phyloP scores from a whole-genome alignment of 2,797 vertebrate species.

The Manis crassicaudata region DNA sequence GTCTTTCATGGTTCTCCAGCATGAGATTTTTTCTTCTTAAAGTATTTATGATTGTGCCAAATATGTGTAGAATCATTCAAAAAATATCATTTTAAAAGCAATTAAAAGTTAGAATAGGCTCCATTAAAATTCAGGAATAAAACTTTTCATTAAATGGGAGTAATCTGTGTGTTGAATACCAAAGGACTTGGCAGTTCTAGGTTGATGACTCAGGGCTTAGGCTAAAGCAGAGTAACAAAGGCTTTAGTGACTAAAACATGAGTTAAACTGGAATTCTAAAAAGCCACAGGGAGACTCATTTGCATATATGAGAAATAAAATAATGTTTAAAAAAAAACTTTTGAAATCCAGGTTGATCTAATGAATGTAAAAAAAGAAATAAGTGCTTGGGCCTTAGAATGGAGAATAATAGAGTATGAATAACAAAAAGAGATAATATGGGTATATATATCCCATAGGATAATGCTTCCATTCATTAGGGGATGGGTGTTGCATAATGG shows the following conservation, averaged over 20 bases:
- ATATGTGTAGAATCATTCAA: slow-evolving; percentile 49
- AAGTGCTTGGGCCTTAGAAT: slow-evolving; percentile 4
- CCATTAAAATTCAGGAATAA: slow-evolving; percentile 72
- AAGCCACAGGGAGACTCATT: slow-evolving; percentile 30
- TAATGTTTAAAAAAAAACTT: not conserved
- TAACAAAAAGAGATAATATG: slow-evolving; percentile 24
- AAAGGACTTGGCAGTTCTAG: slow-evolving; percentile 39
- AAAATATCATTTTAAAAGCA: slow-evolving; percentile 65
- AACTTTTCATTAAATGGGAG: slow-evolving; percentile 63
- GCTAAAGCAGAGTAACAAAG: slow-evolving; percentile 32
- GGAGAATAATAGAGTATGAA: not conserved
- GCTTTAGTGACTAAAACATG: slow-evolving; percentile 42
- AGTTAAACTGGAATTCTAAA: slow-evolving; percentile 55
- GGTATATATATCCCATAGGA: not conserved
- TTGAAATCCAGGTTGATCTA: slow-evolving; percentile 51
- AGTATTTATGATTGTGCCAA: slow-evolving; percentile 73
- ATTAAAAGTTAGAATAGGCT: slow-evolving; percentile 62
- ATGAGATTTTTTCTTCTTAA: slow-evolving; percentile 65
- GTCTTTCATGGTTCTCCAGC: slow-evolving; percentile 60
- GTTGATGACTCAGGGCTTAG: not conserved
- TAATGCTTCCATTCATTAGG: slow-evolving; percentile 29
- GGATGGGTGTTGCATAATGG: not conserved
- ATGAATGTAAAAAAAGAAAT: slow-evolving; percentile 35
- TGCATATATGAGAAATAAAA: slow-evolving; percentile 47
- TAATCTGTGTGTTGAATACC: slow-evolving; percentile 52